phyloP scores from a whole-genome alignment of 2,797 vertebrate genomes.

The Crenichthys baileyi region DNA sequence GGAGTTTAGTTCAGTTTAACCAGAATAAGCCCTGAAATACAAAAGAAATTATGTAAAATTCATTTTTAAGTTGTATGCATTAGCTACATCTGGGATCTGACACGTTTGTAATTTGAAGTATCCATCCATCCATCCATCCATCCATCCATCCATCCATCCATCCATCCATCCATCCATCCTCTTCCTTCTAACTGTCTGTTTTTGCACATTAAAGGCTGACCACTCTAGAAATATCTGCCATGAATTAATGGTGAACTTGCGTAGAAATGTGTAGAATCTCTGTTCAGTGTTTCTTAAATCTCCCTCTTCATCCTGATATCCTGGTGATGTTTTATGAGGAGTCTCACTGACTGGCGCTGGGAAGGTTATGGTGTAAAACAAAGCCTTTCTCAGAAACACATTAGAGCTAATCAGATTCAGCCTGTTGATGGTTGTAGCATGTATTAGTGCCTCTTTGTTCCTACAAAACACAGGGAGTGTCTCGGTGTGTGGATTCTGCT shows the following conservation, averaged over 20 bases:
- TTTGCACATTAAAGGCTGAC: background rate
- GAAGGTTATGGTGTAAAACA: conserved; percentile 58
- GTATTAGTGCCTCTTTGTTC: conserved; percentile 59
- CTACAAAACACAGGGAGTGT: conserved; percentile 25
- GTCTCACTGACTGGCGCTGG: conserved; percentile 36
- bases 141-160: no score
- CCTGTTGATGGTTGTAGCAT: conserved; percentile 63
- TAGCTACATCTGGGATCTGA: background rate
- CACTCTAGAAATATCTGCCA: background rate
- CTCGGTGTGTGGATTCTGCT: conserved; percentile 32
- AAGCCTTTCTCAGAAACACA: conserved; percentile 68
- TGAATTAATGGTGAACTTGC: background rate
- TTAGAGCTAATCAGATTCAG: conserved; percentile 72
- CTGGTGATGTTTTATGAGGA: conserved; percentile 31
- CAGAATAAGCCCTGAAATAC: background rate
- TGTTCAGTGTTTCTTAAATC: background rate
- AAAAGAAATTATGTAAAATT: background rate
- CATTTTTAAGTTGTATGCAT: background rate
- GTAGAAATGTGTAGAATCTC: background rate
- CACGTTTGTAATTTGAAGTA: background rate
- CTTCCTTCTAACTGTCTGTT: background rate
- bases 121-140: no score
- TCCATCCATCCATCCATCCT: no score
- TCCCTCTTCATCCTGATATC: background rate
- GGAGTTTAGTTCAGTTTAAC: conserved; percentile 10